Evolutionary conservation across 2,888 invertebrate species (phyloP).

Genomic region (Lasioglossum vierecki): DNA sequence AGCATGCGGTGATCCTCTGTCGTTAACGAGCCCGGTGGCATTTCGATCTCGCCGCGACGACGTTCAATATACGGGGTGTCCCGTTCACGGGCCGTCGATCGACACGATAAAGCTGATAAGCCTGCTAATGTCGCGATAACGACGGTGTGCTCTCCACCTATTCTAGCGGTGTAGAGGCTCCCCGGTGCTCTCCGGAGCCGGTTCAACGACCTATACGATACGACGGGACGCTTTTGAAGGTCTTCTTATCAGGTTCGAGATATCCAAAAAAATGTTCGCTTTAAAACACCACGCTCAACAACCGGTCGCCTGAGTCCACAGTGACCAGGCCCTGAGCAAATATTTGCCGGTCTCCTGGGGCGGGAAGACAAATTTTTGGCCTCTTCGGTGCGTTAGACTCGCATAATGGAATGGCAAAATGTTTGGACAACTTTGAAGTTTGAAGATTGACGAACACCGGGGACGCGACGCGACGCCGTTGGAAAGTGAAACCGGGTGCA

Average conservation of each 20-base stretch:
- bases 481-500: background rate
- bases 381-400: background rate
- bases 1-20: conserved; percentile 31
- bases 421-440: conserved; percentile 4
- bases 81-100: background rate
- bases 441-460: background rate
- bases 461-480: background rate
- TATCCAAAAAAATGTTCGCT: background rate
- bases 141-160: background rate
- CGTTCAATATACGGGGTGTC: background rate
- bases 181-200: background rate
- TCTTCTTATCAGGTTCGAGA: conserved; percentile 17
- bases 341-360: conserved; percentile 2
- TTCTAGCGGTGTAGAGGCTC: background rate
- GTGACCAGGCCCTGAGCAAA: conserved; percentile 3
- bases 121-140: conserved; percentile 7
- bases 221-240: conserved; percentile 1
- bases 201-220: background rate
- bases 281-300: background rate
- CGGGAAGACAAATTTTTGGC: conserved; percentile 3
- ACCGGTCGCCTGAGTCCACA: conserved; percentile 8
- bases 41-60: conserved; percentile 27
- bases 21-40: conserved; percentile 16
- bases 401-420: background rate
- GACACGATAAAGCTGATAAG: conserved; percentile 16